A percentile compares a stretch with the other conserved stretches of the same genome.
phyloP scores from a whole-genome alignment of 1,140 invertebrate species.

The Cydia pomonella region DNA sequence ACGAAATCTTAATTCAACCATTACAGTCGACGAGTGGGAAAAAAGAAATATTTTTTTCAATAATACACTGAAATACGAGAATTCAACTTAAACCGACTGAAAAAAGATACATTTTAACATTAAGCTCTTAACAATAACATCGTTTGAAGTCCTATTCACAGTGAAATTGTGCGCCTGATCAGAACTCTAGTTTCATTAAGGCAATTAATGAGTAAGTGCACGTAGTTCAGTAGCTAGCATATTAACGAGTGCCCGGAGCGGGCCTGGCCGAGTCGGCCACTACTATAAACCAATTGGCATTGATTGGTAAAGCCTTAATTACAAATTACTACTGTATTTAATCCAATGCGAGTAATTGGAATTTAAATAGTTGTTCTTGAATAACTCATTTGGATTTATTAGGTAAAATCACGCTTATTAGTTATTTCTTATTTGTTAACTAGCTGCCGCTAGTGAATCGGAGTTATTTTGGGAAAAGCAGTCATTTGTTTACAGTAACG shows the following conservation, averaged over 20 bases:
- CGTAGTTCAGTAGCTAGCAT: constrained; percentile 16
- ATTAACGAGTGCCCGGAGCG: not conserved
- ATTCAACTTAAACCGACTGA: no score
- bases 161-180: not conserved
- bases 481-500: not conserved
- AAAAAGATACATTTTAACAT: no score
- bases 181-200: not conserved
- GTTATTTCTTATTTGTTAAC: not conserved
- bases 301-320: constrained; percentile 33
- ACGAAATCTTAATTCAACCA: no score
- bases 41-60: no score
- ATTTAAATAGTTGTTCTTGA: constrained; percentile 24
- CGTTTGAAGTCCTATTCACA: not conserved
- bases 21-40: no score
- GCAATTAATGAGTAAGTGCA: not conserved
- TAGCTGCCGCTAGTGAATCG: not conserved
- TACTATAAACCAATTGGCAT: constrained; percentile 19
- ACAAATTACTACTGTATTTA: constrained; percentile 33
- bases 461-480: not conserved
- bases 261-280: not conserved
- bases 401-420: not conserved
- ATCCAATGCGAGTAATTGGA: constrained; percentile 26
- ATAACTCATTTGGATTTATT: constrained; percentile 23
- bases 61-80: no score
- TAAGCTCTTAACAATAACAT: no score